Percentiles rank a stretch among this genome's conserved stretches.
phyloP scores from a whole-genome alignment of 1,140 invertebrate species.

The Drosophila lowei region DNA sequence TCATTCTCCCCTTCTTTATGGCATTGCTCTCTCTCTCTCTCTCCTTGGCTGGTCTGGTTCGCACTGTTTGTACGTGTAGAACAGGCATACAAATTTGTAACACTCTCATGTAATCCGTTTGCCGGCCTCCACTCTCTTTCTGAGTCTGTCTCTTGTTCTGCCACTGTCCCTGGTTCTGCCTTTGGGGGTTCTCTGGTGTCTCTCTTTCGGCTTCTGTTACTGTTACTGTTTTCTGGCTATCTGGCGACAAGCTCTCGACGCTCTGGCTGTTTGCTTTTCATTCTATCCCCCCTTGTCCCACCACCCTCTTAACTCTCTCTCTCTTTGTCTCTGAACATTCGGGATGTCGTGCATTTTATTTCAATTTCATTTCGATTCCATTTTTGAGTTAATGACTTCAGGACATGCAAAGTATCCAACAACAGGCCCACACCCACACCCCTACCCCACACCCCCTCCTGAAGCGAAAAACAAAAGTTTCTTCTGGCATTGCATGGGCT shows the following conservation, averaged over 20 bases:
- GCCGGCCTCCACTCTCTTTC: constrained; percentile 21
- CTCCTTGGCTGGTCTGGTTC: constrained; percentile 2
- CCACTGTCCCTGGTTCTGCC: constrained; percentile 1
- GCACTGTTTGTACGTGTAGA: constrained; percentile 28
- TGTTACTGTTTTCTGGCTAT: constrained; percentile 1
- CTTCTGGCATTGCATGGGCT: constrained; percentile 20
- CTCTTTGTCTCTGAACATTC: constrained; percentile 22
- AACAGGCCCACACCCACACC: background rate
- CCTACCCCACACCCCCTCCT: background rate
- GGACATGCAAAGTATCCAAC: constrained; percentile 69
- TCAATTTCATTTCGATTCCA: constrained; percentile 75
- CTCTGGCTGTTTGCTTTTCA: constrained; percentile 11
- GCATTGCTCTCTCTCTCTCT: no score
- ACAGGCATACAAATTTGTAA: constrained; percentile 60
- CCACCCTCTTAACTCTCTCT: constrained; percentile 16
- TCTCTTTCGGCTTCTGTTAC: no score
- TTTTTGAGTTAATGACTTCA: constrained; percentile 73
- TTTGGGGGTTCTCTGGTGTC: background rate
- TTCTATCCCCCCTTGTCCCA: constrained; percentile 3
- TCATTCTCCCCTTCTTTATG: no score
- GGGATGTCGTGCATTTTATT: constrained; percentile 70
- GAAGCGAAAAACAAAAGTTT: constrained; percentile 13
- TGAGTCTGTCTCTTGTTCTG: constrained; percentile 12
- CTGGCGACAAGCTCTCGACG: constrained; percentile 37
- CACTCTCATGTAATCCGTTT: constrained; percentile 63